Evolutionary conservation across 2,797 vertebrate species (phyloP), one percentile per base, ranked within the genome.

Genomic region (Taeniopygia guttata): DNA sequence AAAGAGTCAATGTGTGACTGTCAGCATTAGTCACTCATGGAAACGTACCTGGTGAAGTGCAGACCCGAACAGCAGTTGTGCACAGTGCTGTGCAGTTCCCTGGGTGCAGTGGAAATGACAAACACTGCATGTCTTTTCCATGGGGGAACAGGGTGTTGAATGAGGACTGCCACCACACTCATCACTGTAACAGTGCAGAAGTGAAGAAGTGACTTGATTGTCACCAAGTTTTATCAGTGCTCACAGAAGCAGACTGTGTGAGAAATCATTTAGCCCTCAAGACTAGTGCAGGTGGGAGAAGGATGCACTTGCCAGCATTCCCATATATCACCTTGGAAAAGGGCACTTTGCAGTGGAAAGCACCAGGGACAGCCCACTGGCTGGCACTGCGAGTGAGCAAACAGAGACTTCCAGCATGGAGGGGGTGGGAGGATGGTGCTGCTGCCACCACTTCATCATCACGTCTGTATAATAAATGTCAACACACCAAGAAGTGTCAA

Each of bases 1-100:
- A 95, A 89, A 74, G 55, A 94, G 91, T 87, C 91, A 88, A 89
- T 60, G 45, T 95, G 96, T 79, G 88, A 91, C 86, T 96, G 92
- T 90, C 94, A 96, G 96, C 87, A 91, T 90, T 87, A 95, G 92
- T 56, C 93, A 64, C 66, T 95, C 79, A 89, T 67, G 79, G 67
- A 96, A 96, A 95, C 77, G 60, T 95, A 95, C 94, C 83, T 84
- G 86, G 51, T 32, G 16, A 87, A 70, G 62, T 46, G 90, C 89
- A 67, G 58, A 10, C 84, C 49, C 11, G 0, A 78, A 4, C 3
- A 55, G 49, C 66, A n/a, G 34, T 4, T 63, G 34, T 26, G 45
- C 49, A 26, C 13, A 7, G 56, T 2, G 27, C 64, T 58, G 43
- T 9, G 64, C 75, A 54, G 52, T 3, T 51, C 48, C 52, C 26